These are phyloP conservation scores for Neelides sp. DNA, from an alignment of 1,140 invertebrate species.

Conservation along the genomic window DNA sequence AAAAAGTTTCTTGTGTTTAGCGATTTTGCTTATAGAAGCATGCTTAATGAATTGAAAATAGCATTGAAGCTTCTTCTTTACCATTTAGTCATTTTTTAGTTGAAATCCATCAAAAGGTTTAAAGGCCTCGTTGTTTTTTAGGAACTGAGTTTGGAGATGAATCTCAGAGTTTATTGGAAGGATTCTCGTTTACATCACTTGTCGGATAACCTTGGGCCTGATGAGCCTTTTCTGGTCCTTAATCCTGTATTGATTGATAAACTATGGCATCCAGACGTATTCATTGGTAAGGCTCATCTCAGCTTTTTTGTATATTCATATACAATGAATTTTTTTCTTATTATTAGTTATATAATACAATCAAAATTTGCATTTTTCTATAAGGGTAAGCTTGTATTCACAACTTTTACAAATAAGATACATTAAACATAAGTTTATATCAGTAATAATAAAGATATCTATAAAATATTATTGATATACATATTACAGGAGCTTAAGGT, in stretches of 20 bases:
- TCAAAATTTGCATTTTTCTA: background rate
- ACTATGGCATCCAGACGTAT: conserved; percentile 29
- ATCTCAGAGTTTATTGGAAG: conserved; percentile 30
- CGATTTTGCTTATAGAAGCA: no score
- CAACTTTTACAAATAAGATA: no score
- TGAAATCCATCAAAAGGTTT: no score
- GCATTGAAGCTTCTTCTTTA: no score
- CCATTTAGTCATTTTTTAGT: no score
- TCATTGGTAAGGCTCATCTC: conserved; percentile 14
- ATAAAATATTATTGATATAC: no score
- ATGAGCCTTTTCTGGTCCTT: conserved; percentile 25
- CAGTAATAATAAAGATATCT: no score
- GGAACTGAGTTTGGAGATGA: conserved; percentile 31
- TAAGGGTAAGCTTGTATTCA: no score
- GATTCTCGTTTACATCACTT: conserved; percentile 27
- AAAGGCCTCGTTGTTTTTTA: conserved; percentile 17
- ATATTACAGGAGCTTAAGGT: no score
- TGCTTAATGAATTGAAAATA: no score
- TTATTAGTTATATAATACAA: background rate
- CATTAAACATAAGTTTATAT: no score
- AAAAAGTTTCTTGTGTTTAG: no score
- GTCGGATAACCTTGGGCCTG: conserved; percentile 13
- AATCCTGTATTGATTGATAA: conserved; percentile 27
- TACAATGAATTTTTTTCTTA: background rate
- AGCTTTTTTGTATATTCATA: background rate